Evolutionary conservation across 1,140 invertebrate genomes (phyloP), one percentile per base, ranked within the genome.

Genomic region (Augochlora pura): DNA sequence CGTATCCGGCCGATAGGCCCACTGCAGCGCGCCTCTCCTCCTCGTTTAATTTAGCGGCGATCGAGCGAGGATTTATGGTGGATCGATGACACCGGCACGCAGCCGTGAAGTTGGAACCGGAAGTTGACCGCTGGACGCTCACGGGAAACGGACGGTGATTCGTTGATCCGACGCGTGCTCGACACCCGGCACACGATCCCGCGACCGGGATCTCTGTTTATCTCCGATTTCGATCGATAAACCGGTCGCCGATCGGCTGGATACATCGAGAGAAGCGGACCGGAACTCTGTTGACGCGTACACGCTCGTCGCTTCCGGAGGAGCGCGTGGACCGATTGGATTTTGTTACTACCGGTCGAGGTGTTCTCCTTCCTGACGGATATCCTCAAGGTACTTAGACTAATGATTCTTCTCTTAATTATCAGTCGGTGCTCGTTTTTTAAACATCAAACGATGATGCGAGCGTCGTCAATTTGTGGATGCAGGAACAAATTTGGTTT

Each of bases 41-140:
- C 1, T 32, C 32, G 32, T 4, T 32, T 32, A 32, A 32, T 32
- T 32, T 4, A 32, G 1, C 32, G 32, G 46, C 10, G 46, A 54
- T 75, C 38, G 23, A 52, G 46, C 54, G 42, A 16, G 49, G 66
- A 78, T 78, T 72, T 46, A 72, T 23, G 7, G 39, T 1, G 60
- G 38, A 78, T 64, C 76, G 49, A 57, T 78, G 69, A 78, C 32
- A 39, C 49, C 76, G 76, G 38, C 9, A 46, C 38, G 63, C 12
- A 38, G 60, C 46, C 76, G 74, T 77, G 25, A 64, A 71, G 60
- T 62, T 64, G 32, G 27, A 66, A 49, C 64, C 69, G 76, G 49
- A 54, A 72, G 76, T 59, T 78, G 76, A 76, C 65, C 52, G 65
- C 25, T 38, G 65, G 60, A 68, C 32, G 63, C 49, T 12, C 49